Percentiles rank a stretch among this genome's conserved stretches.
These are phyloP conservation scores for Brachionus sp. DNA, from an alignment of 1,140 invertebrate genomes.

Conservation along the genomic window DNA sequence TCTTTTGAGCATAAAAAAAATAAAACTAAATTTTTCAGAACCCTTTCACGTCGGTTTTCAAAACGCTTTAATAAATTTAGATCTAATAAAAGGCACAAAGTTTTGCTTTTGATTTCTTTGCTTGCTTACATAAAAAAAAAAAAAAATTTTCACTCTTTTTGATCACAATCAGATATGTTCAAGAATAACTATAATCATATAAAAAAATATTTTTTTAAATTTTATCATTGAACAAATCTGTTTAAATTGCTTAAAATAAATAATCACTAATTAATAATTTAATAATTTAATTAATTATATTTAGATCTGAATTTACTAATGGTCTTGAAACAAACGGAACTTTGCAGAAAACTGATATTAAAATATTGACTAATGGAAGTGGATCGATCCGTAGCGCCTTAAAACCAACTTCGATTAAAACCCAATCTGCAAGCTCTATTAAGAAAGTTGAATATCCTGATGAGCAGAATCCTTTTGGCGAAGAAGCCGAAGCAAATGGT, in stretches of 20 bases:
- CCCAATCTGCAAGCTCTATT: not conserved
- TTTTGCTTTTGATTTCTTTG: not conserved
- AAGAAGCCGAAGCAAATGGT: not conserved
- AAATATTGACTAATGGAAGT: conserved; percentile 13
- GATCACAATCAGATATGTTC: too few relatives aligned
- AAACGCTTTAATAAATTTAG: not conserved
- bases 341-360: not conserved
- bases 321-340: not conserved
- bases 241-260: too few relatives aligned
- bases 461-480: conserved; percentile 15
- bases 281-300: not conserved
- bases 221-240: too few relatives aligned
- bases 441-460: not conserved
- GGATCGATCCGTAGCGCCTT: not conserved
- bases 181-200: not conserved
- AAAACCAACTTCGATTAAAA: not conserved
- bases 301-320: not conserved
- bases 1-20: not conserved
- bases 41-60: not conserved
- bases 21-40: not conserved
- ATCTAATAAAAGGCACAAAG: conserved; percentile 21
- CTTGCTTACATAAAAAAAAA: not conserved
- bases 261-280: not conserved
- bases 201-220: not conserved
- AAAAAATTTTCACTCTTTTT: not conserved